Evolutionary conservation across 1,140 invertebrate genomes (phyloP).

Genomic region (Camponotus pennsylvanicus): DNA sequence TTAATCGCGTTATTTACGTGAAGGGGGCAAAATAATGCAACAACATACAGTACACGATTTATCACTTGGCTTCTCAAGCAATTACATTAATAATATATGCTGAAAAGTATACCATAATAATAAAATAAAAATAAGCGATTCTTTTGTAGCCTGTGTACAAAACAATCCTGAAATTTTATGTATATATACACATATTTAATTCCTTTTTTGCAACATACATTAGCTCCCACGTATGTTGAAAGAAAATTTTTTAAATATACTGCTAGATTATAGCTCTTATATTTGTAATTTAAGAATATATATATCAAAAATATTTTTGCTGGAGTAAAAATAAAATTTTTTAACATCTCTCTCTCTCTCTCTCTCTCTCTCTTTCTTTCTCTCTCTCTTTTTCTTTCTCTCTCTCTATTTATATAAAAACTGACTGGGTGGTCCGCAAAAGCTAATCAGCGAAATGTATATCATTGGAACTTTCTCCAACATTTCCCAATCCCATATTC

Average conservation of each 20-base stretch:
- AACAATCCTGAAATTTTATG: no score
- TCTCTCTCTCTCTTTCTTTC: no score
- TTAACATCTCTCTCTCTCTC: not conserved
- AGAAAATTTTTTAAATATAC: not conserved
- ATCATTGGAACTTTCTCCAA: not conserved
- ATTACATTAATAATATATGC: not conserved
- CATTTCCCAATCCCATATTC: not conserved
- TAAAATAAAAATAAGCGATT: not conserved
- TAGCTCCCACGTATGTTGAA: not conserved
- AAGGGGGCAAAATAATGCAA: not conserved
- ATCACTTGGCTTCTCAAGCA: not conserved
- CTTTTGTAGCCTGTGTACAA: not conserved
- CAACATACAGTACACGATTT: not conserved
- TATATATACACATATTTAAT: not conserved
- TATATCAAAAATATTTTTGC: conserved; percentile 1
- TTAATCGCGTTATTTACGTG: not conserved
- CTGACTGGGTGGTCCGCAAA: not conserved
- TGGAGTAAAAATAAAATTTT: conserved; percentile 17
- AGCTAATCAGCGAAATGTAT: not conserved
- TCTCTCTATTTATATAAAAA: not conserved
- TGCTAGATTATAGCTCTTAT: not conserved
- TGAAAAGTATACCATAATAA: not conserved
- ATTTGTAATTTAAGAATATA: not conserved
- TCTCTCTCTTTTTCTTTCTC: no score
- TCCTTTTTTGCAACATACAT: not conserved